These are phyloP conservation scores for Melieria crassipennis DNA, from an alignment of 2,888 invertebrate species.

Conservation along the genomic window DNA sequence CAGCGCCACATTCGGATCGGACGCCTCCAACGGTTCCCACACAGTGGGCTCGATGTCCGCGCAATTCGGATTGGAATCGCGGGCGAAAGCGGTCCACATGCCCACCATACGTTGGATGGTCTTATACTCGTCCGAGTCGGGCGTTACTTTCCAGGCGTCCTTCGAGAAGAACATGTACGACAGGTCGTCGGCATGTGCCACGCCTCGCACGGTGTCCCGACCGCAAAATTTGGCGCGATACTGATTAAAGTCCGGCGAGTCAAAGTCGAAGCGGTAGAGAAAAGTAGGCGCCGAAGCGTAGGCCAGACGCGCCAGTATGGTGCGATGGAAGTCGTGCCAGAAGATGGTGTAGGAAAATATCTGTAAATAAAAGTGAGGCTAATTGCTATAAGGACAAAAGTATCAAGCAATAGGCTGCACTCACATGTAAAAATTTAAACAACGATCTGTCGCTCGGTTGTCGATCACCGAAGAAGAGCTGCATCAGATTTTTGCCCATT, in stretches of 20 bases:
- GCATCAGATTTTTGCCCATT: slow-evolving; percentile 56
- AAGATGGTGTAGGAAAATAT: slow-evolving; percentile 58
- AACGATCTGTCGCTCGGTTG: slow-evolving; percentile 55
- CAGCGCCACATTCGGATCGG: slow-evolving; percentile 49
- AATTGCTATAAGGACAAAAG: not conserved
- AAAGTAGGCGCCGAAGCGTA: slow-evolving; percentile 55
- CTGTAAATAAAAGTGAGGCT: slow-evolving; percentile 42
- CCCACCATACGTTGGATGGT: slow-evolving; percentile 58
- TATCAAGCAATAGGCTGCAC: slow-evolving; percentile 26
- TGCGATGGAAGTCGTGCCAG: slow-evolving; percentile 62
- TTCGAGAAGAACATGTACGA: slow-evolving; percentile 57
- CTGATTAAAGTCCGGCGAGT: slow-evolving; percentile 59
- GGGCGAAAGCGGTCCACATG: slow-evolving; percentile 57
- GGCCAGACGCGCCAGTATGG: slow-evolving; percentile 50
- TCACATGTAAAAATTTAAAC: slow-evolving; percentile 58
- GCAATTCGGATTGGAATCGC: slow-evolving; percentile 58
- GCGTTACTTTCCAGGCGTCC: slow-evolving; percentile 43
- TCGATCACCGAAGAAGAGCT: slow-evolving; percentile 65
- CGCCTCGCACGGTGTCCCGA: slow-evolving; percentile 52
- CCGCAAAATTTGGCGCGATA: slow-evolving; percentile 56
- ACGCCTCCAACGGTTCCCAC: slow-evolving; percentile 52
- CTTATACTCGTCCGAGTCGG: slow-evolving; percentile 49
- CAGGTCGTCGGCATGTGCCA: slow-evolving; percentile 63
- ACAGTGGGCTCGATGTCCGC: slow-evolving; percentile 40
- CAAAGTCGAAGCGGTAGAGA: slow-evolving; percentile 61